Evolutionary conservation across 2,797 vertebrate species (phyloP).

Genomic region (Xenopus petersii): DNA sequence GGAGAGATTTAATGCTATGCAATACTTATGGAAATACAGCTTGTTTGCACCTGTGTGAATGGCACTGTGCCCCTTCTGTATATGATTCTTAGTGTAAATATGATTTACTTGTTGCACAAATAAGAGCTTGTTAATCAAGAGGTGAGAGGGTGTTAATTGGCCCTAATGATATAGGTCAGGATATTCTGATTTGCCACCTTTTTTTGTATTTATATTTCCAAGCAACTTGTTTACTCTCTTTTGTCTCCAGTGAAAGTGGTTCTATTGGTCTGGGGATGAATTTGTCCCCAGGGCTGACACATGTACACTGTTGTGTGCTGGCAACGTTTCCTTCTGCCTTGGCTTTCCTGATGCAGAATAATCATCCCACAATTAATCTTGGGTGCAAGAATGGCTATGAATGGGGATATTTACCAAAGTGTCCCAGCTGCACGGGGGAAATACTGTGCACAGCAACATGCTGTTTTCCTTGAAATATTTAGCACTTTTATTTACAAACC

Average conservation of each 20-base stretch:
- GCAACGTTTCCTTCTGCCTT: background rate
- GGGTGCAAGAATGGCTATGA: constrained; percentile 30
- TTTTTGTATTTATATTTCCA: background rate
- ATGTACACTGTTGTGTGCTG: constrained; percentile 1
- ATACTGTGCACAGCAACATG: constrained; percentile 26
- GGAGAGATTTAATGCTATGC: no score
- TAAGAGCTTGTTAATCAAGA: no score
- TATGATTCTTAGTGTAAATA: no score
- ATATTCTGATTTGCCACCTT: no score
- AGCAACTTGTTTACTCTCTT: background rate
- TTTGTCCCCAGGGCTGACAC: background rate
- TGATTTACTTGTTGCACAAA: no score
- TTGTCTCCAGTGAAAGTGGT: constrained; percentile 7
- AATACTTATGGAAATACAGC: no score
- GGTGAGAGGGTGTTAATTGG: no score
- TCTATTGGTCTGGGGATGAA: constrained; percentile 4
- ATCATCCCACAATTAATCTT: constrained; percentile 46
- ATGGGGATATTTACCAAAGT: constrained; percentile 36
- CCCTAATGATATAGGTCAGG: no score
- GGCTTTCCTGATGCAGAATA: constrained; percentile 36
- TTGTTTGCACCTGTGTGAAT: no score
- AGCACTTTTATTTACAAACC: constrained; percentile 31
- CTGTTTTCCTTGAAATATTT: constrained; percentile 17
- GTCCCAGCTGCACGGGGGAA: constrained; percentile 30
- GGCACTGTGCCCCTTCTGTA: no score